Percentiles rank a stretch among this genome's conserved stretches.
Evolutionary conservation across 2,113 vertebrate genomes (phyloP).

Genomic region (Periophthalmodon schlosseri): DNA sequence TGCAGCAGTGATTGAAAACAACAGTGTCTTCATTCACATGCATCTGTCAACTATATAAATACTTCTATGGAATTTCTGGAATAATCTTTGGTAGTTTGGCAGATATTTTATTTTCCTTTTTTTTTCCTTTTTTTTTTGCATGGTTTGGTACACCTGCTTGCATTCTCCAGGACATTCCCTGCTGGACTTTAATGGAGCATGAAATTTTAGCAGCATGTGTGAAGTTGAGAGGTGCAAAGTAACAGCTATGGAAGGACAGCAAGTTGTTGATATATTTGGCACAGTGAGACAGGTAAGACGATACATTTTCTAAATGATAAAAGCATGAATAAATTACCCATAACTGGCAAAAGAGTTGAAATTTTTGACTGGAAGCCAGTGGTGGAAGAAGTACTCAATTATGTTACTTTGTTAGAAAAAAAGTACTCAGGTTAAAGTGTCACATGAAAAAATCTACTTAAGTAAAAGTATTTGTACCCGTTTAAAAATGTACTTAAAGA

Average conservation of each 20-base stretch:
- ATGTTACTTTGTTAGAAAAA: too few species aligned
- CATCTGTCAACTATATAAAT: not conserved
- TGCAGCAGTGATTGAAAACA: not conserved
- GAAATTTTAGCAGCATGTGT: constrained; percentile 52
- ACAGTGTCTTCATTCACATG: not conserved
- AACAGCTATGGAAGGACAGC: constrained; percentile 45
- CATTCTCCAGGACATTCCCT: constrained; percentile 20
- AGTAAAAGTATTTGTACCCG: too few species aligned
- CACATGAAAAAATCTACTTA: too few species aligned
- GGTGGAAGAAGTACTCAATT: too few species aligned
- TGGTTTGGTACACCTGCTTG: constrained; percentile 27
- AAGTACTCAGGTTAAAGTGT: too few species aligned
- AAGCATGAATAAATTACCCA: too few species aligned
- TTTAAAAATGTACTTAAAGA: too few species aligned
- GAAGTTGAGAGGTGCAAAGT: constrained; percentile 53
- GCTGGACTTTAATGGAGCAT: constrained; percentile 50
- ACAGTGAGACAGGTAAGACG: constrained; percentile 64
- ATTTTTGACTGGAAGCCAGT: too few species aligned
- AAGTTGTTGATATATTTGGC: constrained; percentile 47
- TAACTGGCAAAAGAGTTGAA: too few species aligned
- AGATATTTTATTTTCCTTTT: constrained; percentile 9
- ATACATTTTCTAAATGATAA: not conserved
- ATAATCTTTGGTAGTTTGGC: not conserved
- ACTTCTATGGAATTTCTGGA: not conserved
- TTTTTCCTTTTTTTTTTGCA: not conserved